Evolutionary conservation across 2,888 invertebrate species (phyloP), one percentile per base, ranked within the genome.

Genomic region (Brenthis ino): DNA sequence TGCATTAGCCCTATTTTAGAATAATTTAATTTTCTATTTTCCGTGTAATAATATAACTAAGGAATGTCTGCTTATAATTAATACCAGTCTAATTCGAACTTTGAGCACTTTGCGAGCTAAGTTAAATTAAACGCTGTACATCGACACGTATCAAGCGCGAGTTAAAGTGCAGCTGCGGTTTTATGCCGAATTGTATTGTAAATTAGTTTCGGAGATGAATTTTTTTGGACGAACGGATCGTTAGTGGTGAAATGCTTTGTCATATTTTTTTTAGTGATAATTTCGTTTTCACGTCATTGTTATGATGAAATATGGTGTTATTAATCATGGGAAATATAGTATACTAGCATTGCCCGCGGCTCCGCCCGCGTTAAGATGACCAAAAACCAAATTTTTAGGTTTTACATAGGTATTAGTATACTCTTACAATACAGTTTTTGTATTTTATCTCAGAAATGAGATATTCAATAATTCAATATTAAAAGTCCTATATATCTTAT

Each of bases 111-210:
- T 80, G 82, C 77, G 78, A 81, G 79, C 75, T 82, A 89, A 91
- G 84, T 89, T 91, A 89, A 87, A 91, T 91, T 90, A 86, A 86
- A 89, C 80, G 85, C 75, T 81, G 83, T 81, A 87, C 82, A 86
- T 85, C 84, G 87, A 85, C 85, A 84, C 82, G 83, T 82, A 77
- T 80, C 80, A 80, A 84, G 78, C 81, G 77, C 77, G 74, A 78
- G 80, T 80, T 85, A 81, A 82, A 84, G 79, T 84, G 79, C 79
- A 77, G 81, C 79, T 77, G 76, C 70, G 74, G 67, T 73, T 75
- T 76, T 71, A 72, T 71, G 71, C 77, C 77, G 87, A 84, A 86
- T 88, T 88, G 86, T 87, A 85, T 82, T 85, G 82, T 80, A 85
- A 85, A 88, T 87, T 86, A 86, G 83, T 85, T 85, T 77, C 69